Base-by-base conservation (phyloP, 2,888 invertebrate species). In the Drosophila cyrtoloma region DNA sequence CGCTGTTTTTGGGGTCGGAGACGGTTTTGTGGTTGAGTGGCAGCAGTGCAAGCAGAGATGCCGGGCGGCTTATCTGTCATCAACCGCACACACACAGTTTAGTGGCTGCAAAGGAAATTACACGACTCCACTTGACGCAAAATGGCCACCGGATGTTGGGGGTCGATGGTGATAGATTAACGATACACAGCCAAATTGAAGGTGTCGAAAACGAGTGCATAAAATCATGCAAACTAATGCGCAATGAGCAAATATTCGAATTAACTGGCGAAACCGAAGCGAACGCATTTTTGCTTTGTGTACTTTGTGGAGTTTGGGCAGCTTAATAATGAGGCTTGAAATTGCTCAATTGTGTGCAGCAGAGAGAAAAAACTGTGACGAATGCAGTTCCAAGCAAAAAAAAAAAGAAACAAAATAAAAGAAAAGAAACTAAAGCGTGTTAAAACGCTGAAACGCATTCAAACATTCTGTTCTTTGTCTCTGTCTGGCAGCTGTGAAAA, bases 21-120 rank as follows among this genome's bases (percentile, higher is more conserved):
- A 16, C 16, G 52, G 19, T 14, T 19, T n/a, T 35, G 63, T n/a
- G 62, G 37, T 33, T 28, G 16, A n/a, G n/a, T 9, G 19, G 35
- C 47, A 6, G 30, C 2, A 22, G 44, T 44, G 26, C 47, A n/a
- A 9, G 52, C 1, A n/a, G 39, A n/a, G 26, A 1, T n/a, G 33
- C 28, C 1, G 44, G 33, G 19, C 55, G 47, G 68, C 72, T 89
- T 89, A 89, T 90, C 89, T 82, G 80, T 79, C 84, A 83, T 83
- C 86, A 78, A 90, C 90, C 90, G 33, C 33, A 72, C 85, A 90
- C 75, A 90, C 76, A 88, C 89, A 90, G 84, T 88, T 90, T 86
- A 86, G 90, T 88, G 86, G 86, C 86, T 64, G 71, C 70, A 70
- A 79, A 82, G 88, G 84, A 88, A 86, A 90, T 84, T 78, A 86